Conservation (phyloP, 2,113 vertebrate genomes). For the Silurus glanis region DNA sequence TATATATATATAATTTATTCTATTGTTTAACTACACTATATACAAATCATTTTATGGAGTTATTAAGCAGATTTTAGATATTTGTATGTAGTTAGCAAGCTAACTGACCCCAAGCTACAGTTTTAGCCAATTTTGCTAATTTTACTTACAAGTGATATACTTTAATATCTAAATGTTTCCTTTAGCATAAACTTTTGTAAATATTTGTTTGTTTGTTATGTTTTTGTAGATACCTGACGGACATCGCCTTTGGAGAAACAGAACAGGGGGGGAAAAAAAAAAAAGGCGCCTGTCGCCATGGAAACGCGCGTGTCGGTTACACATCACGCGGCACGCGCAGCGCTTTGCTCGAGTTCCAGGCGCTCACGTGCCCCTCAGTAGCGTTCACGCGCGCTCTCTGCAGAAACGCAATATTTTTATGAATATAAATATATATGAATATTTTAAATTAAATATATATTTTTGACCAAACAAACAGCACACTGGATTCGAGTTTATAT, state of each 20-base stretch:
- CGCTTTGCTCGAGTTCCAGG: constrained; percentile 47
- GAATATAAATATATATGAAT: background rate
- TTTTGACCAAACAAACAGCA: background rate
- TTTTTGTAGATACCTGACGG: background rate
- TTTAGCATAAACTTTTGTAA: background rate
- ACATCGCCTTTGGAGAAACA: background rate
- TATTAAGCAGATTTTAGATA: background rate
- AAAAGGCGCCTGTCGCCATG: constrained; percentile 42
- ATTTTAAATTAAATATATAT: background rate
- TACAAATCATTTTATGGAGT: background rate
- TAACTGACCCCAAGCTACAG: background rate
- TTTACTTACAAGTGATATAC: background rate
- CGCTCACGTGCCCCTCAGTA: background rate
- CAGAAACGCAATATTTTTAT: background rate
- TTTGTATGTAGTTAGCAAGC: background rate
- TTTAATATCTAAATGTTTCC: background rate
- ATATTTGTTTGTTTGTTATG: background rate
- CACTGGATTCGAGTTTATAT: background rate
- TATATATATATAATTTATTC: no score
- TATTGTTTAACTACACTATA: no score
- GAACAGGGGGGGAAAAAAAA: no score
- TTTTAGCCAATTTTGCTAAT: background rate
- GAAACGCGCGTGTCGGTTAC: constrained; percentile 39
- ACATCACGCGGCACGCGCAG: constrained; percentile 9
- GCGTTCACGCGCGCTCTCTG: background rate